A percentile compares a stretch with the other conserved stretches of the same genome.
Evolutionary conservation across 2,113 vertebrate species (phyloP).

Genomic region (Podiceps cristatus): DNA sequence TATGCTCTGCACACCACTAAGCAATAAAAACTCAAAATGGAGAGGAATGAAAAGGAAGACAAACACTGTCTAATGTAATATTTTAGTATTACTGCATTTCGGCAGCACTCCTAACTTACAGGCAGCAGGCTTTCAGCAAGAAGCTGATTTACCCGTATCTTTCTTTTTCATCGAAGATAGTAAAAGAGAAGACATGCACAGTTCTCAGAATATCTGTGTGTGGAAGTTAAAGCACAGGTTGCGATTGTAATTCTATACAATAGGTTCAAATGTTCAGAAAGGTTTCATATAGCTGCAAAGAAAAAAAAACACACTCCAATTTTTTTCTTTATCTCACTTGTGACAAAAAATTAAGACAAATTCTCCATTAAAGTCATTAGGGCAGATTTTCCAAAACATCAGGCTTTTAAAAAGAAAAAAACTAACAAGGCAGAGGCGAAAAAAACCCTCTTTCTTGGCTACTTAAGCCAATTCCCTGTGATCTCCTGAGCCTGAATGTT

Average conservation of each 20-base stretch:
- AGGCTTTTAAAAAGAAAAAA: background rate
- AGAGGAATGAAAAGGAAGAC: background rate
- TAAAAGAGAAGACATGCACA: background rate
- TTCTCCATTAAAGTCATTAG: background rate
- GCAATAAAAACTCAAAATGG: background rate
- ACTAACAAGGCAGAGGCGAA: background rate
- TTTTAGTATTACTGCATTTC: too few species aligned
- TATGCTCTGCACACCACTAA: background rate
- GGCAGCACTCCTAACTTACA: background rate
- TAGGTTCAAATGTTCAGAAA: background rate
- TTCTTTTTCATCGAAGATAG: background rate
- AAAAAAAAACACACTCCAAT: background rate
- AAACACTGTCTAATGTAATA: background rate
- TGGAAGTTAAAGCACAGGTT: background rate
- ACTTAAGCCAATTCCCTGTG: background rate
- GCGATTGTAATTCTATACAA: rapidly evolving
- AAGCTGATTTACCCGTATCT: background rate
- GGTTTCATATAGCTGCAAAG: background rate
- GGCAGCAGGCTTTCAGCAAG: background rate
- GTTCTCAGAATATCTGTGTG: background rate
- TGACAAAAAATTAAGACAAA: background rate
- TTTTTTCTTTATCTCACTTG: background rate
- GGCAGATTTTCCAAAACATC: background rate
- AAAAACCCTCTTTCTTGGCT: background rate
- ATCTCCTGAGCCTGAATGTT: slow-evolving; percentile 3